Conservation (phyloP, 2,113 vertebrate genomes). For the Pomatorhinus ruficollis region DNA sequence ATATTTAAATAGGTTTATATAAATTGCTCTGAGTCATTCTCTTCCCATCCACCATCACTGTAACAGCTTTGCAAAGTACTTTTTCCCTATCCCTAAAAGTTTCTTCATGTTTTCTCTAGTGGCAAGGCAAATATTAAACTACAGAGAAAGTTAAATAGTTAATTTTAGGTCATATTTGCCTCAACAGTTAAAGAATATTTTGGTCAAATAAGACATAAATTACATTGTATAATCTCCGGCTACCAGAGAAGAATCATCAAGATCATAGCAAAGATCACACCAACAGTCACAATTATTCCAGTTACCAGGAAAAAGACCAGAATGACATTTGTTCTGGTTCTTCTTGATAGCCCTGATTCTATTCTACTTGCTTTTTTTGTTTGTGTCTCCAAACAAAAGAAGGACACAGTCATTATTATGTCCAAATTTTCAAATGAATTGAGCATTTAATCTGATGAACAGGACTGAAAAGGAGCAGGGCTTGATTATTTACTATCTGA, state of each 20-base stretch:
- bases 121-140: neutral
- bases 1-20: neutral
- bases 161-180: neutral
- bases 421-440: neutral
- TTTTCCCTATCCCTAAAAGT: neutral
- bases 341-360: neutral
- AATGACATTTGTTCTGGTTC: neutral
- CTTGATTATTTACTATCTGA: neutral
- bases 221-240: neutral
- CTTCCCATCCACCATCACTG: neutral
- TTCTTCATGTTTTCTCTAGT: neutral
- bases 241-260: slow-evolving; percentile 65
- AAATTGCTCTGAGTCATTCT: neutral
- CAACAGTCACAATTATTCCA: slow-evolving; percentile 46
- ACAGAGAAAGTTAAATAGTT: neutral
- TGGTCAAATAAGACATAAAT: neutral
- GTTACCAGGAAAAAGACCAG: slow-evolving; percentile 48
- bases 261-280: slow-evolving; percentile 53
- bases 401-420: neutral
- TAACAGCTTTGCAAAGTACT: neutral
- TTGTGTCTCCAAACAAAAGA: slow-evolving; percentile 44
- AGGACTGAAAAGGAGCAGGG: neutral
- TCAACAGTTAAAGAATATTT: neutral
- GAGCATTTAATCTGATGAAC: neutral
- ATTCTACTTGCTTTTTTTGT: neutral